Base-by-base conservation (phyloP, 2,888 invertebrate genomes). In the Amiota communis region DNA sequence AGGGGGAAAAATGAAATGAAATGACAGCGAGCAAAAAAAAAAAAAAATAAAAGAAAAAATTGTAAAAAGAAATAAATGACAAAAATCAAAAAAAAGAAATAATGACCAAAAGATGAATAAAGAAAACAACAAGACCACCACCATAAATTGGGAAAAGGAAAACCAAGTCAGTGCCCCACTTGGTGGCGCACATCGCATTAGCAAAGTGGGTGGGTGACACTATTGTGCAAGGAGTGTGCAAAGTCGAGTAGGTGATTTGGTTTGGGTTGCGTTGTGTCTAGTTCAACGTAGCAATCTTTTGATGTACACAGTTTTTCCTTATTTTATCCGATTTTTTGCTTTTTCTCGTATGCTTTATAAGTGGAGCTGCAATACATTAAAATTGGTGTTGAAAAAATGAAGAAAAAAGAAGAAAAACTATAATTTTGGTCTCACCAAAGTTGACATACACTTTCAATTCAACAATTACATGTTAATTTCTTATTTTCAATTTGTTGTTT, bases 171-270 rank as follows among this genome's bases (percentile, higher is more conserved):
- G 65, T 65, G 49, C 61, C 13, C 49, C 59, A 49, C 70, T 70
- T 56, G 59, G 17, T 65, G 65, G 75, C 70, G 75, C 73, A 81
- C 86, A 87, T 87, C 87, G 87, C 87, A 87, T 87, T 87, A 87
- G 86, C 82, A 84, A 82, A 85, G 82, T 86, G 80, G 80, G 74
- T 77, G 76, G 64, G 71, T 23, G 23, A 23, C 23, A 23, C 23
- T 23, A 2, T 23, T 23, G 1, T 23, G 23, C 3, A 23, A 2
- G 23, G 23, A 23, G 23, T 23, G 23, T 23, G 23, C 23, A 23
- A 23, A 23, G 23, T 23, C 23, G 23, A 23, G 74, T 77, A 76
- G 64, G 71, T 73, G 67, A 53, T 53, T 46, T 48, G 63, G 70
- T 6, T 53, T 12, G 53, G 6, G 12, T 10, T 53, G 12, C 4